Percentiles rank a stretch among this genome's conserved stretches.
Evolutionary conservation across 2,113 vertebrate genomes (phyloP).

Genomic region (Solea senegalensis): DNA sequence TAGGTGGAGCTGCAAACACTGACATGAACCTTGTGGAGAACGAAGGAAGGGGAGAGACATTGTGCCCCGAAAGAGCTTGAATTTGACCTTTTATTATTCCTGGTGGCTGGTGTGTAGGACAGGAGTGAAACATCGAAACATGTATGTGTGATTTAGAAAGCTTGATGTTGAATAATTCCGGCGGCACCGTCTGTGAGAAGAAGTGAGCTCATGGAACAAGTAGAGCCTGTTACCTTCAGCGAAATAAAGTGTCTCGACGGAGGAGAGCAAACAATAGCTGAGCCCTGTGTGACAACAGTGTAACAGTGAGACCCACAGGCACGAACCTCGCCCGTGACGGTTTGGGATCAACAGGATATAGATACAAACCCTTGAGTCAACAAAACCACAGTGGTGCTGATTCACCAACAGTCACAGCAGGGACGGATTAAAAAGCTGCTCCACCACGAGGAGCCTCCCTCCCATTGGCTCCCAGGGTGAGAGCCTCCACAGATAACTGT

Average conservation of each 20-base stretch:
- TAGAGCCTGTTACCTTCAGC: conserved; percentile 6
- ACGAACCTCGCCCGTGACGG: conserved; percentile 31
- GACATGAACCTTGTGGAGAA: neutral
- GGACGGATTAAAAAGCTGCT: conserved; percentile 45
- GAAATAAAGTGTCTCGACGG: conserved; percentile 21
- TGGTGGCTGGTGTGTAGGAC: no score
- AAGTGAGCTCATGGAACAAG: neutral
- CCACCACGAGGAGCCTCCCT: conserved; percentile 6
- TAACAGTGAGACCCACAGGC: conserved; percentile 8
- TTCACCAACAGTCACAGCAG: conserved; percentile 61
- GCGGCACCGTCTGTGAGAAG: no score
- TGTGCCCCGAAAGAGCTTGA: no score
- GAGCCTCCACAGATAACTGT: conserved; percentile 42
- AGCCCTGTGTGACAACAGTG: conserved; percentile 12
- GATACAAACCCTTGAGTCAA: conserved; percentile 50
- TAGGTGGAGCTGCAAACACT: conserved; percentile 61
- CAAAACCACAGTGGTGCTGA: conserved; percentile 53
- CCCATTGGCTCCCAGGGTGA: neutral
- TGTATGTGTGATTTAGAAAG: no score
- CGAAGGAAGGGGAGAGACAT: no score
- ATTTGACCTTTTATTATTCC: no score
- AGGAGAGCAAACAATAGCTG: conserved; percentile 20
- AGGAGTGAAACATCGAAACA: no score
- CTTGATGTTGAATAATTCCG: no score
- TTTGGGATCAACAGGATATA: conserved; percentile 46